These are phyloP conservation scores for Eulithis testata DNA, from an alignment of 2,888 invertebrate species.

Conservation along the genomic window DNA sequence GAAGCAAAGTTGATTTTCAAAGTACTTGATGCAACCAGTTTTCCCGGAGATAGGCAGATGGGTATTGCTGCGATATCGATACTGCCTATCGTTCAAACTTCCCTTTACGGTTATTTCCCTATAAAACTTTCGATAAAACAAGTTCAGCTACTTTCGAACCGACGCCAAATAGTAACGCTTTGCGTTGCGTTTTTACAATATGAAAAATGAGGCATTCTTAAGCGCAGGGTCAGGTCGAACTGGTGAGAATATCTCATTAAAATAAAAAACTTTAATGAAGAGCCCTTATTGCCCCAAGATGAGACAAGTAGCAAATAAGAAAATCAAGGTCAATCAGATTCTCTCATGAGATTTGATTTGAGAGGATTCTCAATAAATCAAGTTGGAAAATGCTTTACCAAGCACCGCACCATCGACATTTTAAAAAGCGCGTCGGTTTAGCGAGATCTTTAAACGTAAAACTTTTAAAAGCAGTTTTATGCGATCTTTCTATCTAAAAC, in stretches of 20 bases:
- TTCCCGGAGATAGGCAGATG: background rate
- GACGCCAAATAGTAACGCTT: background rate
- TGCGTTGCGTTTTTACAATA: no score
- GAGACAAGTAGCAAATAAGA: no score
- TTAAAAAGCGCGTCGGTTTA: background rate
- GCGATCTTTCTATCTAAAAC: slow-evolving; percentile 49
- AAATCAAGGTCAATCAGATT: no score
- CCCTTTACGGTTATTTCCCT: slow-evolving; percentile 75
- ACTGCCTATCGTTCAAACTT: slow-evolving; percentile 75
- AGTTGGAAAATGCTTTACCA: no score
- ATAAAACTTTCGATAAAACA: slow-evolving; percentile 63
- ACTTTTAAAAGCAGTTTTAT: slow-evolving; percentile 1
- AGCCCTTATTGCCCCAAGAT: no score
- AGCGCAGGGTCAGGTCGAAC: no score
- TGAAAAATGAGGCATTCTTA: no score
- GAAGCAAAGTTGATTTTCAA: background rate
- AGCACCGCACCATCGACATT: background rate
- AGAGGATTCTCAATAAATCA: no score
- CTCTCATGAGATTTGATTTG: no score
- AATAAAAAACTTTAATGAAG: no score
- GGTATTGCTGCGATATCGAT: slow-evolving; percentile 49
- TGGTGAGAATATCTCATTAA: no score
- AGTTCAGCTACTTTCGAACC: background rate
- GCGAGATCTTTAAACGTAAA: background rate
- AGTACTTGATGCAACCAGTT: background rate